Evolutionary conservation across 2,888 invertebrate species (phyloP).

Genomic region (Eupsilia transversa): DNA sequence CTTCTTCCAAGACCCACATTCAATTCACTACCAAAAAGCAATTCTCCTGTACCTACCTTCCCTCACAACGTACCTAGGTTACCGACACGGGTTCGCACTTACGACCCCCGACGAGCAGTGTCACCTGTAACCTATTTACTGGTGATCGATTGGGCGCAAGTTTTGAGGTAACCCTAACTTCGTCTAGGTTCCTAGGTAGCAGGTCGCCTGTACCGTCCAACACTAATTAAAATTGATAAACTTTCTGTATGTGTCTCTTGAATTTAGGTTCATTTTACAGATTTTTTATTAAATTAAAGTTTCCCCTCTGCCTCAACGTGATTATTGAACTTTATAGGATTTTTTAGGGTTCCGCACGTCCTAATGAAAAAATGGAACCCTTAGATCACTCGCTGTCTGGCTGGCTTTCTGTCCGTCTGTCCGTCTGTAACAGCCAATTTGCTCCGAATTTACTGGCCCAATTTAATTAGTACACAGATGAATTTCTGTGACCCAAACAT

Average conservation of each 20-base stretch:
- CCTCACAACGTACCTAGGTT: background rate
- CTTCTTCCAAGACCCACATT: slow-evolving; percentile 13
- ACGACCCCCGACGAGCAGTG: slow-evolving; percentile 37
- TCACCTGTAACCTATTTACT: slow-evolving; percentile 61
- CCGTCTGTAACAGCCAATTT: too few relatives aligned
- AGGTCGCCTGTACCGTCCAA: background rate
- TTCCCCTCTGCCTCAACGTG: background rate
- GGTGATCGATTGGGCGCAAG: slow-evolving; percentile 62
- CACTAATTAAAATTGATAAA: slow-evolving; percentile 2
- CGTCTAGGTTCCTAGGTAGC: slow-evolving; percentile 5
- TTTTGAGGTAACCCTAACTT: slow-evolving; percentile 38
- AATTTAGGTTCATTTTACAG: background rate
- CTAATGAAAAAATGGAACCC: too few relatives aligned
- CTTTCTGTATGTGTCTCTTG: background rate
- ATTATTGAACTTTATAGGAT: background rate
- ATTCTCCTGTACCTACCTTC: background rate
- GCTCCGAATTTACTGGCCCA: too few relatives aligned
- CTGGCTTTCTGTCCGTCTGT: too few relatives aligned
- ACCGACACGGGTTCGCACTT: slow-evolving; percentile 62
- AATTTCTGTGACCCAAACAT: too few relatives aligned
- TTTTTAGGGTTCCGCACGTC: too few relatives aligned
- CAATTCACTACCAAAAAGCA: background rate
- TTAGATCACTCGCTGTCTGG: too few relatives aligned
- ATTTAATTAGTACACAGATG: too few relatives aligned
- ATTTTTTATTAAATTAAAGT: background rate